Conservation (phyloP, 2,113 vertebrate species). For the Murina feae region DNA sequence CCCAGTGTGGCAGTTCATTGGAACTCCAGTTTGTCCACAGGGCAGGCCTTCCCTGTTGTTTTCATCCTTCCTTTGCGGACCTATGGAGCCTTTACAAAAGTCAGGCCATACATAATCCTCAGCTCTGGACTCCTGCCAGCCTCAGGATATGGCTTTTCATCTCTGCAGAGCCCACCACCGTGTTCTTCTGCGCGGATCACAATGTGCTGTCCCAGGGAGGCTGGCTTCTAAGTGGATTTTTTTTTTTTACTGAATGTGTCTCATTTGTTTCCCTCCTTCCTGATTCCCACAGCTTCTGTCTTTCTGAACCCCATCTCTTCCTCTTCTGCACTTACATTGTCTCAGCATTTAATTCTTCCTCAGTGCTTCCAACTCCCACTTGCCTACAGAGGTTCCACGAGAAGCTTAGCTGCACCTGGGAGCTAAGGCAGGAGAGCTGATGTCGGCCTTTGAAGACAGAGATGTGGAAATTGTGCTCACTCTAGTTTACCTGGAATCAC, state of each 20-base stretch:
- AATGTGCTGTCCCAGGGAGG: not conserved
- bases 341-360: not conserved
- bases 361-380: not conserved
- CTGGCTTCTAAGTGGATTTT: not conserved
- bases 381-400: too few species aligned
- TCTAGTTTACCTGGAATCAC: not conserved
- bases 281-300: not conserved
- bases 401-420: not conserved
- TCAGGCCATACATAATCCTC: too few species aligned
- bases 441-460: not conserved
- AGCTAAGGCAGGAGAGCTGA: not conserved
- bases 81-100: not conserved
- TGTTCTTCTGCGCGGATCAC: not conserved
- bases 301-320: not conserved
- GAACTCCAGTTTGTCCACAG: not conserved
- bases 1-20: not conserved
- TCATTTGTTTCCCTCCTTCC: not conserved
- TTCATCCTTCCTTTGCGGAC: not conserved
- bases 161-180: accelerated
- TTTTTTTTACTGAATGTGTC: not conserved
- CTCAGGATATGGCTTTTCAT: not conserved
- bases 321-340: not conserved
- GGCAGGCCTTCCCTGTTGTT: not conserved
- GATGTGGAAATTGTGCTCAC: not conserved
- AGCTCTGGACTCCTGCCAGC: accelerated